Evolutionary conservation across 2,797 vertebrate genomes (phyloP).

Genomic region (Nannoperca australis): DNA sequence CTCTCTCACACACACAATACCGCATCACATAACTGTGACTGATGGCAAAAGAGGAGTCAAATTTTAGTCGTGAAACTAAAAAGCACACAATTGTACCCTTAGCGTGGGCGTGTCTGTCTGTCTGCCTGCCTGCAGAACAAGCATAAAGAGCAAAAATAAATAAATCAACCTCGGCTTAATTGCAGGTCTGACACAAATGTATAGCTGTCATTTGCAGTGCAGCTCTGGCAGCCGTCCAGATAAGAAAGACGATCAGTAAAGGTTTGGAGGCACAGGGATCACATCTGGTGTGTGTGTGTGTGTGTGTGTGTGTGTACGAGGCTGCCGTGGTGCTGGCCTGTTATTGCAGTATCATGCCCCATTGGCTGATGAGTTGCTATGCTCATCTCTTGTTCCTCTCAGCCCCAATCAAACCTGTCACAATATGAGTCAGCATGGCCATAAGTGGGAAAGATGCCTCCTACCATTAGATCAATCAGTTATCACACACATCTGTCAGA

Average conservation of each 20-base stretch:
- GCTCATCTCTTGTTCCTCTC: conserved; percentile 73
- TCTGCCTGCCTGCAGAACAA: conserved; percentile 36
- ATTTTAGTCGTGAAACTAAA: conserved; percentile 46
- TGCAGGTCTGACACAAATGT: conserved; percentile 54
- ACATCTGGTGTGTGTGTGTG: conserved; percentile 43
- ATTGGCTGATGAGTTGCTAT: conserved; percentile 84
- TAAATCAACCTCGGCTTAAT: conserved; percentile 58
- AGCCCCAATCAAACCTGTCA: conserved; percentile 68
- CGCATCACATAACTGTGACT: conserved; percentile 27
- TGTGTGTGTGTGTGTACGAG: conserved; percentile 8
- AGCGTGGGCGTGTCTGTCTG: conserved; percentile 46
- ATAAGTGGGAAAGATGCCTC: conserved; percentile 59
- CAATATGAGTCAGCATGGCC: conserved; percentile 67
- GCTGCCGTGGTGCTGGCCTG: conserved; percentile 46
- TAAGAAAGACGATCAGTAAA: conserved; percentile 43
- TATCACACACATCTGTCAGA: conserved; percentile 51
- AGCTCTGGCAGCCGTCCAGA: conserved; percentile 48
- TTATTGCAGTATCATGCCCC: conserved; percentile 76
- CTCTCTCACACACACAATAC: conserved; percentile 15
- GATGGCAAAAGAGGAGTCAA: conserved; percentile 37
- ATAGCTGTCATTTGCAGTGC: conserved; percentile 39
- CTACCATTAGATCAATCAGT: conserved; percentile 64
- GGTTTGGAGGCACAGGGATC: conserved; percentile 58
- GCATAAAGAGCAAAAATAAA: conserved; percentile 27
- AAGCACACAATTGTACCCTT: conserved; percentile 27